Conservation (phyloP, 2,888 invertebrate species). For the Lissocephala sabroskyi region DNA sequence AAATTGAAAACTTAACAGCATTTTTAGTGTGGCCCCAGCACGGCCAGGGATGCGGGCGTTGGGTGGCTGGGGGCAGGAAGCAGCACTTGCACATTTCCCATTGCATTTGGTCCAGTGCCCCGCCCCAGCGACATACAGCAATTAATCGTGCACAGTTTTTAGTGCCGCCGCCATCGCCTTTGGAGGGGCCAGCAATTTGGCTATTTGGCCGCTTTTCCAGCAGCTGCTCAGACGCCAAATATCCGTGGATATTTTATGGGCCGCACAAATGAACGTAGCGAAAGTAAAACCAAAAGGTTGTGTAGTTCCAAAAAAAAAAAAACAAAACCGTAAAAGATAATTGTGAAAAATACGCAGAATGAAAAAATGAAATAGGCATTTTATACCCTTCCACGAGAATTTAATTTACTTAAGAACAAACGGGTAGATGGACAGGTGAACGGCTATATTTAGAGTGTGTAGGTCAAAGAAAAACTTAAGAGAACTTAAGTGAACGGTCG, state of each 20-base stretch:
- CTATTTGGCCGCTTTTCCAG: conserved; percentile 11
- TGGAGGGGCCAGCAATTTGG: neutral
- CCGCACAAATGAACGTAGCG: conserved; percentile 3
- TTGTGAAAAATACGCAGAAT: too few relatives aligned
- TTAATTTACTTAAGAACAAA: too few relatives aligned
- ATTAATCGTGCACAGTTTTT: conserved; percentile 25
- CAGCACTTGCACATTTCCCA: neutral
- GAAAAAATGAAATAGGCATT: too few relatives aligned
- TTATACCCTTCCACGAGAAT: too few relatives aligned
- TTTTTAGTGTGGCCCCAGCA: conserved; percentile 22
- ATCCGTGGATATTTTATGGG: conserved; percentile 12
- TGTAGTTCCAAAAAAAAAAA: too few relatives aligned
- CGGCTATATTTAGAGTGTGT: too few relatives aligned
- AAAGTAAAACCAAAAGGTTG: too few relatives aligned
- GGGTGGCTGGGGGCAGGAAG: conserved; percentile 2
- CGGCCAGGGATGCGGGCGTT: conserved; percentile 2
- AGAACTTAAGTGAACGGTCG: too few relatives aligned
- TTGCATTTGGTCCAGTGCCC: neutral
- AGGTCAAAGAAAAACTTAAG: too few relatives aligned
- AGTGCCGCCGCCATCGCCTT: neutral
- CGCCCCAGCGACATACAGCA: conserved; percentile 7
- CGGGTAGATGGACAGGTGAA: too few relatives aligned
- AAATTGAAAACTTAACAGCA: conserved; percentile 27
- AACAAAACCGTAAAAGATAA: too few relatives aligned
- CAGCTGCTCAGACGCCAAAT: conserved; percentile 16